Percentiles rank a stretch among this genome's conserved stretches.
Evolutionary conservation across 2,797 vertebrate species (phyloP).

Genomic region (Cossypha heuglini): DNA sequence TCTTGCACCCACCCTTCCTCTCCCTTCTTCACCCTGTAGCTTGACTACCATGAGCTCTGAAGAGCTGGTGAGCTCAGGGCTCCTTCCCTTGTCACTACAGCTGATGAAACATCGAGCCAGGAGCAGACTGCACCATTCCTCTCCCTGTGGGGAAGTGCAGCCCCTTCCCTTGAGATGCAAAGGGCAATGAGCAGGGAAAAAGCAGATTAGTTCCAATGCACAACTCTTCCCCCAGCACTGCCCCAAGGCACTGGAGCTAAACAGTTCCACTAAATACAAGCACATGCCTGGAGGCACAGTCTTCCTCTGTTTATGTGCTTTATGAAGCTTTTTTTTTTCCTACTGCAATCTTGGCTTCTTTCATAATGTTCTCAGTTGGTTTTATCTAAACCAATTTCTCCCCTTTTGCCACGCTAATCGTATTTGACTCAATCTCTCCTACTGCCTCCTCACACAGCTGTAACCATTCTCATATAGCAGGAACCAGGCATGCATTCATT

Average conservation of each 20-base stretch:
- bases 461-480: neutral
- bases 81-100: neutral
- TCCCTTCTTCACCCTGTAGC: neutral
- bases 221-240: neutral
- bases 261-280: neutral
- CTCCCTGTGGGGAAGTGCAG: accelerated
- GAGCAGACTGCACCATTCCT: neutral
- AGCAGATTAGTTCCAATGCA: neutral
- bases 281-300: neutral
- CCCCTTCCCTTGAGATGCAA: neutral
- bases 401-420: neutral
- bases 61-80: accelerated
- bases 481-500: neutral
- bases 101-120: accelerated
- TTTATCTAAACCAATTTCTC: neutral
- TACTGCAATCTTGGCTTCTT: neutral
- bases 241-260: neutral
- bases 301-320: neutral
- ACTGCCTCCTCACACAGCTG: neutral
- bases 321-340: neutral
- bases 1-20: neutral
- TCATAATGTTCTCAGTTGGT: neutral
- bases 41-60: neutral
- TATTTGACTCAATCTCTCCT: neutral
- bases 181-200: neutral